Conservation (phyloP, 1,140 invertebrate genomes). For the Hypothenemus hampei region DNA sequence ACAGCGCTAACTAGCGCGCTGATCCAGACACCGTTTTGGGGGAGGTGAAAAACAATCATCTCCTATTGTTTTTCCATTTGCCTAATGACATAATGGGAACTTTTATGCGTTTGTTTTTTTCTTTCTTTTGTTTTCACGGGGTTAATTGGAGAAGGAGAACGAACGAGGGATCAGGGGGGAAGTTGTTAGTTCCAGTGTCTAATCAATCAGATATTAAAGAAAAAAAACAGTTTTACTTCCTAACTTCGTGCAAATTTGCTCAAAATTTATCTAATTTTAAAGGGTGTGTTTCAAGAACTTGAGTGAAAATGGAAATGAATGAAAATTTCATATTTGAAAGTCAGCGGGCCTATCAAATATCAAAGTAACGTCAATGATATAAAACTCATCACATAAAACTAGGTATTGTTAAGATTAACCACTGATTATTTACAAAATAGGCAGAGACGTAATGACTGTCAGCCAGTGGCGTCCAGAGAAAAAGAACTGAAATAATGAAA, state of each 20-base stretch:
- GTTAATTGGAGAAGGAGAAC: constrained; percentile 18
- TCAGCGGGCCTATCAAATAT: constrained; percentile 25
- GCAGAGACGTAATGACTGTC: constrained; percentile 11
- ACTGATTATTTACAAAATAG: constrained; percentile 36
- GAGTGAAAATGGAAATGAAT: no score
- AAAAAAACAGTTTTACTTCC: no score
- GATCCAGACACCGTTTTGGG: constrained; percentile 24
- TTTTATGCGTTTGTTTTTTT: no score
- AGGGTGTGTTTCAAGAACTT: no score
- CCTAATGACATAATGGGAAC: constrained; percentile 34
- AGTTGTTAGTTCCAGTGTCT: no score
- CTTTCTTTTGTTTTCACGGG: constrained; percentile 16
- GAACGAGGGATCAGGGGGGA: no score
- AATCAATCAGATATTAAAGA: no score
- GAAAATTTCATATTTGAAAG: no score
- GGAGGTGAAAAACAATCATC: constrained; percentile 23
- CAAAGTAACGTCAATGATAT: constrained; percentile 25
- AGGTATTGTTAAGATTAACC: constrained; percentile 35
- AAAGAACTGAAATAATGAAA: background rate
- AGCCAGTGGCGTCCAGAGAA: constrained; percentile 8
- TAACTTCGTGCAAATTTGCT: no score
- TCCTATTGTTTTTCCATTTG: constrained; percentile 22
- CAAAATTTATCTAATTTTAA: no score
- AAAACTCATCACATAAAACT: constrained; percentile 29
- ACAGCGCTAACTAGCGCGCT: constrained; percentile 25